Evolutionary conservation across 2,888 invertebrate genomes (phyloP).

Genomic region (Gryllus longicercus): DNA sequence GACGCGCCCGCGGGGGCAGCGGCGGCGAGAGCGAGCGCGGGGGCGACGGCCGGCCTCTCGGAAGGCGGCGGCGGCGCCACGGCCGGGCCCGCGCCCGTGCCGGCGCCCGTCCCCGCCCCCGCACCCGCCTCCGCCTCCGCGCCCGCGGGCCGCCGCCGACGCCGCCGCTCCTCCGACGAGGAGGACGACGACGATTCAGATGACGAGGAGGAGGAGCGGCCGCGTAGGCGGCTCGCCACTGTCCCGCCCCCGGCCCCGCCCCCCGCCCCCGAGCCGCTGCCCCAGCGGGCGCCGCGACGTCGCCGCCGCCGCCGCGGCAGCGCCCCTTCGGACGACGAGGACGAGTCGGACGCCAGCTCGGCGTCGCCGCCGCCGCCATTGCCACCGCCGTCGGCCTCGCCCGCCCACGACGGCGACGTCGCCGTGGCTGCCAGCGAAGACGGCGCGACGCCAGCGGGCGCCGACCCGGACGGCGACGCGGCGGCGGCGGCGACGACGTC

Average conservation of each 20-base stretch:
- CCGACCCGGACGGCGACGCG: neutral
- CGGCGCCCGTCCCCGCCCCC: neutral
- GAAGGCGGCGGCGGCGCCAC: neutral
- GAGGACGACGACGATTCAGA: neutral
- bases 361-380: neutral
- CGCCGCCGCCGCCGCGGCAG: neutral
- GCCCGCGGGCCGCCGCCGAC: neutral
- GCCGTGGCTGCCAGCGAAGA: neutral
- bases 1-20: neutral
- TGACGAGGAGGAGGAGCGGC: neutral
- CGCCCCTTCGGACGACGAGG: neutral
- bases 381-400: neutral
- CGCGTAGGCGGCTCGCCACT: neutral
- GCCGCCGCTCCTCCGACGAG: neutral
- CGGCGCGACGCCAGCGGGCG: neutral
- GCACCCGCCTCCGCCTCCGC: neutral
- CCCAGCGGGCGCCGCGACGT: neutral
- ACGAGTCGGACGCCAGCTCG: neutral
- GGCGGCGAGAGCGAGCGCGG: neutral
- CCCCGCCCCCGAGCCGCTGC: neutral
- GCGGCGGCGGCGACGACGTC: neutral
- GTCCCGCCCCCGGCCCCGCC: neutral
- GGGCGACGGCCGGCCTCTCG: neutral
- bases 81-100: neutral
- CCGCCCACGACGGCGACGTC: neutral